Base-by-base conservation (phyloP, 2,113 vertebrate genomes). In the Steatornis caripensis region DNA sequence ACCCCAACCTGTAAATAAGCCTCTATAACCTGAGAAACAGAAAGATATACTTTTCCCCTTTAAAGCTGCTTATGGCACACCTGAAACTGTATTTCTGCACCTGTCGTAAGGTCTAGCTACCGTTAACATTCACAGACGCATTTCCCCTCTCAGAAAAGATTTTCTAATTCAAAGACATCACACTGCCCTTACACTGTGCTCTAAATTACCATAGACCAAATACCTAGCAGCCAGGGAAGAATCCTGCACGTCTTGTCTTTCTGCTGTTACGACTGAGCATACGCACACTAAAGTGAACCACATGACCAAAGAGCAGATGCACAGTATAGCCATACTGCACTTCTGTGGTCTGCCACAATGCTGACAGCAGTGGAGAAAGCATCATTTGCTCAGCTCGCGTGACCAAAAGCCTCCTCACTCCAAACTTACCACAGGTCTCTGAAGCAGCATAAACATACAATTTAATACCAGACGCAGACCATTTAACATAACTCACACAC, bases 381-480 rank as follows among this genome's bases (percentile, higher is more conserved):
- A 71, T 21, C 34, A 24, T 18, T 13, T 29, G 30, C 12, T 36
- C 27, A 46, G 21, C 24, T 58, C 5, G 0, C 5, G 5, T 8
- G 26, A 53, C 43, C 48, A 32, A 66, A 62, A 80, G 21, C 32
- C n/a, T 61, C 34, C 60, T 71, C 48, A 6, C 12, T 84, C 29
- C 72, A 54, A 30, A 87, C 9, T 4, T 5, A 86, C 11, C 37
- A 21, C n/a, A 48, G 14, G 21, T 21, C 37, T 18, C 37, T 39
- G 27, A 51, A 57, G 57, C 3, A 2, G 24, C 11, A 3, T 3
- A 46, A 2, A 21, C 11, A 3, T 3, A 46, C 3, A 18, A 57
- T 43, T 69, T n/a, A 54, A 46, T 1, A 74, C 8, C 12, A 46
- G 41, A 6, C 6, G 43, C 18, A 78, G 41, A 80, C 2, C 4